Evolutionary conservation across 2,888 invertebrate genomes (phyloP).

Genomic region (Aricia artaxerxes): DNA sequence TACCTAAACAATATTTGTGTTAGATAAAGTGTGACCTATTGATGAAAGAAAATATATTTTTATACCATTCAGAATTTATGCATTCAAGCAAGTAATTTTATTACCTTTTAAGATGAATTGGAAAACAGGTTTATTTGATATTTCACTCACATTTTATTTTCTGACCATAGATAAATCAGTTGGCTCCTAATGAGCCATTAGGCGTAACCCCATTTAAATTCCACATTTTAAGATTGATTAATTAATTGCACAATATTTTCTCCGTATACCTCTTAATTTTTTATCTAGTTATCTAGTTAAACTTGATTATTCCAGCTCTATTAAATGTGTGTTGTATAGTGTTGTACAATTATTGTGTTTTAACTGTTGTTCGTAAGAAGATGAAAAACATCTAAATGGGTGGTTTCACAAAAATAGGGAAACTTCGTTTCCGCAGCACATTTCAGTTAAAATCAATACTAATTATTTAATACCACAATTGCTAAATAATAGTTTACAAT

Average conservation of each 20-base stretch:
- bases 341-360: too few species aligned
- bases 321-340: too few species aligned
- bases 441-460: too few species aligned
- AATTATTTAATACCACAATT: too few species aligned
- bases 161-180: background rate
- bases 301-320: background rate
- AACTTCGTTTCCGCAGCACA: too few species aligned
- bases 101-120: background rate
- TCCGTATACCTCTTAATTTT: background rate
- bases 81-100: background rate
- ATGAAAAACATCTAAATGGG: too few species aligned
- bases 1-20: background rate
- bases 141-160: background rate
- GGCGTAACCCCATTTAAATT: background rate
- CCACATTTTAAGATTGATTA: background rate
- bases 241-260: background rate
- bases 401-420: too few species aligned
- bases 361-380: too few species aligned
- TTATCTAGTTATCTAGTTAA: background rate
- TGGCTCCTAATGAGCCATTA: conserved; percentile 6
- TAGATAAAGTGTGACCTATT: background rate
- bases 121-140: conserved; percentile 13
- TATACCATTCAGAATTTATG: background rate
- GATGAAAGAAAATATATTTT: background rate
- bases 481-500: too few species aligned